Evolutionary conservation across 2,113 vertebrate species (phyloP).

Genomic region (Anarhynchus alexandrinus): DNA sequence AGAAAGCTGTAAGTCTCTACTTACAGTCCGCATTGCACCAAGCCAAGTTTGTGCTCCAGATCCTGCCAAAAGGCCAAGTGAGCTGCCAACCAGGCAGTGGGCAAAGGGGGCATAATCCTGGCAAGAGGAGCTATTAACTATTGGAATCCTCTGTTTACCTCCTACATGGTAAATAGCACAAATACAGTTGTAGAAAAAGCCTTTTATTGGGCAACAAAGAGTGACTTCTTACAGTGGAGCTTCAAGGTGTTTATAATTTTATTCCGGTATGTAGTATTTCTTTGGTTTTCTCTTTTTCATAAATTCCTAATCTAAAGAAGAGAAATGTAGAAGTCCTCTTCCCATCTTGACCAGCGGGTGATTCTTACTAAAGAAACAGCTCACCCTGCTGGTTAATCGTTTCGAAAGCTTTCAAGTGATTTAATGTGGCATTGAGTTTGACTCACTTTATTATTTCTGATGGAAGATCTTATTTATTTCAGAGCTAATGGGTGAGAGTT

Average conservation of each 20-base stretch:
- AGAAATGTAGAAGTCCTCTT: background rate
- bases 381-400: slow-evolving; percentile 34
- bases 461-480: slow-evolving; percentile 53
- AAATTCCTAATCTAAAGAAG: background rate
- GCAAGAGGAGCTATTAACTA: background rate
- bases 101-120: background rate
- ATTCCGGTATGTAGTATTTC: background rate
- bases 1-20: background rate
- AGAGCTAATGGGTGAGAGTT: slow-evolving; percentile 41
- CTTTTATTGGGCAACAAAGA: background rate
- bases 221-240: background rate
- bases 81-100: background rate
- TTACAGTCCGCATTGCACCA: background rate
- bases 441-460: slow-evolving; percentile 45
- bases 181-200: background rate
- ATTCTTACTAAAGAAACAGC: slow-evolving; percentile 43
- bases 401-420: slow-evolving; percentile 30
- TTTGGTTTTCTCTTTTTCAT: background rate
- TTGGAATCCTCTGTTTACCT: background rate
- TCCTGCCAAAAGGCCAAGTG: background rate
- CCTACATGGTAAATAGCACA: background rate
- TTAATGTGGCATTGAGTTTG: slow-evolving; percentile 27
- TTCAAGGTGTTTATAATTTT: background rate
- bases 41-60: background rate
- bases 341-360: background rate